Base-by-base conservation (phyloP, 2,113 vertebrate genomes). In the Melanocharis versteri region DNA sequence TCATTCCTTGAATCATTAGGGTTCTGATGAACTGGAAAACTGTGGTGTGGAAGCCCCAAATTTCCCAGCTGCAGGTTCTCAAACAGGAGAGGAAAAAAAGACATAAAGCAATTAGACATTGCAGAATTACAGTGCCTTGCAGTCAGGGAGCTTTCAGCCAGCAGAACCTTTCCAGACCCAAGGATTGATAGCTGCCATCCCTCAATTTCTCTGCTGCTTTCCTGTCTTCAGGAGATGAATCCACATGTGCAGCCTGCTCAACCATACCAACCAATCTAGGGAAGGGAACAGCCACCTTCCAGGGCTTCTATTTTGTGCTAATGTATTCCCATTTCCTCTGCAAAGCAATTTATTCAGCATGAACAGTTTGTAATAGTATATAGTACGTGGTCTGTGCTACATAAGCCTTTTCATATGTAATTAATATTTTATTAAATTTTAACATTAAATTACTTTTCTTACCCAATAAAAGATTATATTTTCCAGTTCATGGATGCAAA, bases 401-500 rank as follows among this genome's bases (percentile, higher is more conserved):
- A 83, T 20, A 95, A 87, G 37, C 45, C 51, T 90, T 93, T 91
- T 88, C 54, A 58, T 72, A 51, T 51, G 44, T 89, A 95, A 96
- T 96, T 94, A 96, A 88, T 83, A 90, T 94, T 96, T 96, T 94
- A 94, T 83, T 94, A 93, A 73, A 37, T 78, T 96, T 93, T 92
- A 93, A 92, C 79, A 88, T 88, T 94, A 91, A 85, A 93, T 94
- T 92, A 94, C 48, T 78, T 95, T 78, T 81, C 73, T 92, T 79
- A 39, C 50, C 31, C 78, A 60, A 84, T 73, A 92, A 86, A 86
- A 71, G 11, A 93, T 96, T 92, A 23, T 86, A 93, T 96, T 96
- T 96, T 95, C 96, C 92, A 96, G 96, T 77, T 89, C 96, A 96
- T 3, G 64, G 94, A 71, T 94, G 93, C 96, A 96, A 83, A 95